phyloP scores from a whole-genome alignment of 92 coral and sea anemone species.

The Parazoanthus swiftii region DNA sequence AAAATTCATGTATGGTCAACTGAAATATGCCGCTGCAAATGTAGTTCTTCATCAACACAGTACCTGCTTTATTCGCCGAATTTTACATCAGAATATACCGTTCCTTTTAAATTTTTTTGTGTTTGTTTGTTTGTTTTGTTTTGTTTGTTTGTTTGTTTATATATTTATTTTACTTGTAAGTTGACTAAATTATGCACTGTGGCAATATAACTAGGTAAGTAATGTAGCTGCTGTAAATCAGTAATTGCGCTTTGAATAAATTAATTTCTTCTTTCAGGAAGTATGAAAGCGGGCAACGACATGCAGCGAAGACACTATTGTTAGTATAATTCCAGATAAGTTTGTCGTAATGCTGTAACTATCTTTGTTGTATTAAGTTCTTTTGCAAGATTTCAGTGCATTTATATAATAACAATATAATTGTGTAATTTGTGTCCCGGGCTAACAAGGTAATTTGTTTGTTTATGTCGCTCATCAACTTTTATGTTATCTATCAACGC shows the following conservation, averaged over 20 bases:
- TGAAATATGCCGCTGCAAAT: background rate
- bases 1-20: too few species aligned
- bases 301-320: constrained; percentile 78
- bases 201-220: background rate
- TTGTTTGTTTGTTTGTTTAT: background rate
- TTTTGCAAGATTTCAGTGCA: background rate
- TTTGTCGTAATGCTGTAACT: background rate
- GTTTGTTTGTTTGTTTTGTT: background rate
- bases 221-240: background rate
- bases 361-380: background rate
- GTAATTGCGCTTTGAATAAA: constrained; percentile 10
- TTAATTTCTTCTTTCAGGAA: constrained; percentile 66
- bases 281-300: constrained; percentile 75
- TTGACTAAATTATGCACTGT: background rate
- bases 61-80: background rate
- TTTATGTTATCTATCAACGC: background rate
- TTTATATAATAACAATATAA: background rate
- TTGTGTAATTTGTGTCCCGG: background rate
- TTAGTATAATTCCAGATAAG: constrained; percentile 51
- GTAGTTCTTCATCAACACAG: background rate
- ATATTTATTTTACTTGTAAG: background rate
- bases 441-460: background rate
- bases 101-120: background rate
- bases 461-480: background rate
- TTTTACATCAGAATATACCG: background rate